These are phyloP conservation scores for Nomada hirtipes DNA, from an alignment of 2,888 invertebrate genomes.

Conservation along the genomic window DNA sequence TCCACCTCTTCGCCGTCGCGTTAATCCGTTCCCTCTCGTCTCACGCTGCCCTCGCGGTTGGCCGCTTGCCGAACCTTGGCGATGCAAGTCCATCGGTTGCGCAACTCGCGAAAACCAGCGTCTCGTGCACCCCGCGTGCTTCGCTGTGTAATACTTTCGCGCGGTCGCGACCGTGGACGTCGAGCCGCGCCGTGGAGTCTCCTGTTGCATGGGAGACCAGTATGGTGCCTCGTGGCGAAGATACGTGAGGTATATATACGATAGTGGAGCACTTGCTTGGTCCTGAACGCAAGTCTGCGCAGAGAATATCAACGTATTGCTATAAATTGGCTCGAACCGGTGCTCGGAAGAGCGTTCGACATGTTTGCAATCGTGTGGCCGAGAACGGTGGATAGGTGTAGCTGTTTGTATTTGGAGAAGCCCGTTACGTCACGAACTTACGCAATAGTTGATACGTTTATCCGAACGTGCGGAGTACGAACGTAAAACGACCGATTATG, in stretches of 20 bases:
- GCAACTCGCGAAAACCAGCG: slow-evolving; percentile 56
- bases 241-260: not conserved
- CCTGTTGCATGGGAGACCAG: slow-evolving; percentile 10
- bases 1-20: not conserved
- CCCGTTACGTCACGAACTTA: slow-evolving; percentile 32
- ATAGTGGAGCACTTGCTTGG: too few species aligned
- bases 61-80: slow-evolving; percentile 36
- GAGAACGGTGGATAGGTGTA: too few species aligned
- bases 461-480: not conserved
- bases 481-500: slow-evolving; percentile 14
- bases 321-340: too few species aligned
- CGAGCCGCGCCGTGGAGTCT: slow-evolving; percentile 14
- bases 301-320: too few species aligned
- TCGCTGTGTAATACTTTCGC: slow-evolving; percentile 43
- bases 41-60: slow-evolving; percentile 21
- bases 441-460: slow-evolving; percentile 41
- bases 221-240: slow-evolving; percentile 19
- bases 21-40: slow-evolving; percentile 7
- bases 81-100: slow-evolving; percentile 39
- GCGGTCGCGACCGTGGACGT: slow-evolving; percentile 10
- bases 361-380: too few species aligned
- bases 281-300: too few species aligned
- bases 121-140: slow-evolving; percentile 17
- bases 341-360: too few species aligned
- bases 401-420: not conserved